Conservation (phyloP, 1,140 invertebrate species). For the Scaptomyza hsui region DNA sequence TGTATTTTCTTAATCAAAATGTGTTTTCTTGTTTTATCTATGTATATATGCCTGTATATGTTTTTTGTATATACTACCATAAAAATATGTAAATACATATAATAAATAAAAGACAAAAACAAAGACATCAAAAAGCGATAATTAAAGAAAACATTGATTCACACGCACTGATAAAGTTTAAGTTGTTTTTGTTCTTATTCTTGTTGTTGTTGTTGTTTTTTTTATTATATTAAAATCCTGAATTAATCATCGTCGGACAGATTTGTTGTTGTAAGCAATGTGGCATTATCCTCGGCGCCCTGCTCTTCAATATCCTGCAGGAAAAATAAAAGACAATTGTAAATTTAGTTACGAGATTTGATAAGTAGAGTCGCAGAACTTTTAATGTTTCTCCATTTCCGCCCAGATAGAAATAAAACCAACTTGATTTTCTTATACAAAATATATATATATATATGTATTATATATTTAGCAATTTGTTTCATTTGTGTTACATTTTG, state of each 20-base stretch:
- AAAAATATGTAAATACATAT: constrained; percentile 43
- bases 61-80: constrained; percentile 40
- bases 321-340: constrained; percentile 1
- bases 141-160: constrained; percentile 22
- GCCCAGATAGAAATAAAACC: background rate
- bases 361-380: background rate
- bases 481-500: constrained; percentile 44
- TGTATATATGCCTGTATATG: constrained; percentile 39
- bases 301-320: constrained; percentile 77
- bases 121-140: constrained; percentile 42
- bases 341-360: background rate
- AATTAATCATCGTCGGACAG: constrained; percentile 80
- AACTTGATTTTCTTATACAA: constrained; percentile 48
- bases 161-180: constrained; percentile 27
- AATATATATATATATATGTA: constrained; percentile 56
- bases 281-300: constrained; percentile 80
- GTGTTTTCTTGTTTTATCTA: constrained; percentile 8
- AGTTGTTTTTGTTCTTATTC: background rate
- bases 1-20: constrained; percentile 4
- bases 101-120: constrained; percentile 26
- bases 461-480: constrained; percentile 49
- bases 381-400: background rate
- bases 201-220: constrained; percentile 3
- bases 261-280: constrained; percentile 78
- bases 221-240: constrained; percentile 13